Base-by-base conservation (phyloP, 2,888 invertebrate genomes). In the Muscina levida region DNA sequence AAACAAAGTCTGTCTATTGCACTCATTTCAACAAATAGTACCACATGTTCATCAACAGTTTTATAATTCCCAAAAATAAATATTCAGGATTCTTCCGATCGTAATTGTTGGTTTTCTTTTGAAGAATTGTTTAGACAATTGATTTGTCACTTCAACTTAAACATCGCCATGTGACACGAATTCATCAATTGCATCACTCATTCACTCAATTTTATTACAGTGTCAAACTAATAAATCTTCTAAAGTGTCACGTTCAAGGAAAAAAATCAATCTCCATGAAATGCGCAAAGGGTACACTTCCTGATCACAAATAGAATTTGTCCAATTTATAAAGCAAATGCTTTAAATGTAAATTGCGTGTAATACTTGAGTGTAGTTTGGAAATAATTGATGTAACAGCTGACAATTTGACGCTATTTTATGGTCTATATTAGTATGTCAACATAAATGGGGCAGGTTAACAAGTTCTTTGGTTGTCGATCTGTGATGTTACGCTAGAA, bases 21-120 rank as follows among this genome's bases (percentile, higher is more conserved):
- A 67, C 79, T 74, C 79, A 74, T 71, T 75, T 53, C 59, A 19
- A 59, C 44, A 53, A 72, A 72, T 59, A 72, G 67, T 46, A 17
- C 11, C 53, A 44, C 75, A 56, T 72, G 51, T 53, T 67, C 72
- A 26, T 57, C 10, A 13, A 42, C 53, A 53, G 3, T 11, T 51
- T 5, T 56, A 13, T 24, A 3, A 26, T 24, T 26, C 13, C 22
- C 56, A 24, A 24, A 56, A 22, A 56, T n/a, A n/a, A n/a, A n/a
- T n/a, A n/a, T n/a, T n/a, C n/a, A n/a, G n/a, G n/a, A n/a, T n/a
- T n/a, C n/a, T n/a, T n/a, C n/a, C n/a, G n/a, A n/a, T n/a, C n/a
- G n/a, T n/a, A n/a, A n/a, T n/a, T n/a, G n/a, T n/a, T 46, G 37
- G 72, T 26, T 53, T 26, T 48, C 48, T 66, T 11, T 15, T 80